Evolutionary conservation across 2,113 vertebrate genomes (phyloP), one percentile per base, ranked within the genome.

Genomic region (Mesitornis unicolor): DNA sequence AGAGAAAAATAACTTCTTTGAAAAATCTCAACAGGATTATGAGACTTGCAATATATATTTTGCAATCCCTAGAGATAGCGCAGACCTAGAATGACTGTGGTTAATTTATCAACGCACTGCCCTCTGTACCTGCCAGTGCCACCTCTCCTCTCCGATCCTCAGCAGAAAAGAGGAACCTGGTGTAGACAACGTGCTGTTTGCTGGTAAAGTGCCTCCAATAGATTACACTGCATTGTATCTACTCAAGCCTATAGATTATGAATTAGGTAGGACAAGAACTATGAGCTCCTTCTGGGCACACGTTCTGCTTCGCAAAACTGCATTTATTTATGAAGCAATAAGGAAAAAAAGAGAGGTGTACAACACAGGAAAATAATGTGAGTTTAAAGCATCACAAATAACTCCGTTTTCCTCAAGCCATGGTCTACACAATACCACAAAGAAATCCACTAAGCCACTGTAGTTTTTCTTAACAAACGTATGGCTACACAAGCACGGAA

Each of bases 331-430:
- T 9, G 42, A 51, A n/a, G 71, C 4, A n/a, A 31, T 16, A 54
- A 56, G 15, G 22, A 38, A 21, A 33, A 13, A 13, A 7, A 40
- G 3, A 65, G 35, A n/a, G 3, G 40, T 50, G 26, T 14, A 59
- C 9, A 24, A 47, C 0, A 33, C 4, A 35, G 33, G 25, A 36
- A 48, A 40, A 79, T 10, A 35, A 36, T 3, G 9, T 0, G 5
- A 38, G 22, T 24, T 71, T 35, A 68, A 80, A 87, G 8, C 10
- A 51, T 7, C 29, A 6, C 19, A 31, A 56, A n/a, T 24, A 38
- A 38, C 14, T 35, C 31, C 10, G 10, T 24, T 69, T 59, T 35
- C n/a, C n/a, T 77, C 31, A 26, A 20, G 75, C 8, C 31, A 20
- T 2, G 2, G 5, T 42, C 43, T 22, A 29, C 8, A 25, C 6